Conservation (phyloP, 2,797 vertebrate species). For the Sebastes goodei region DNA sequence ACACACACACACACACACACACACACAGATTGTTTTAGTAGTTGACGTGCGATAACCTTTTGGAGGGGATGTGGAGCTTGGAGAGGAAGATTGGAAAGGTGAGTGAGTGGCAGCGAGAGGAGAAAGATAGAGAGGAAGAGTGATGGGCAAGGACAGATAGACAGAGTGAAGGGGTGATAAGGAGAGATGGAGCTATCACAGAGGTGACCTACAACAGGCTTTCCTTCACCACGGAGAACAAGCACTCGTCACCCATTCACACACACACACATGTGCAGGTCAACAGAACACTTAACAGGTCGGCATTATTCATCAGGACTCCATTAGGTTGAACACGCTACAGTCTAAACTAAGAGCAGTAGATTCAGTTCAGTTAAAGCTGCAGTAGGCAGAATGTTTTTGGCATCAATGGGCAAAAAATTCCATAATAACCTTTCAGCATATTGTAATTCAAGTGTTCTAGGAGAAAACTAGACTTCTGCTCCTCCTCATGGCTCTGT, state of each 20-base stretch:
- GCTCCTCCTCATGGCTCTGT: too few species aligned
- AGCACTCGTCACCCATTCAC: slow-evolving; percentile 32
- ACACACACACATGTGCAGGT: slow-evolving; percentile 1
- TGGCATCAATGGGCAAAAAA: too few species aligned
- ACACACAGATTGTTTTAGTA: slow-evolving; percentile 35
- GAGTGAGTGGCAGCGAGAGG: slow-evolving; percentile 64
- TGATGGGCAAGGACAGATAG: slow-evolving; percentile 74
- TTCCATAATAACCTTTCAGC: too few species aligned
- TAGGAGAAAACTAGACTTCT: too few species aligned
- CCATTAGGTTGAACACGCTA: slow-evolving; percentile 19
- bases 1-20: slow-evolving; percentile 6
- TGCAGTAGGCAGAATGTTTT: too few species aligned
- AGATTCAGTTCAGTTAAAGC: background rate
- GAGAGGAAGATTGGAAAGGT: slow-evolving; percentile 69
- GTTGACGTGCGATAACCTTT: slow-evolving; percentile 71
- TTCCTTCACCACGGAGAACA: slow-evolving; percentile 40
- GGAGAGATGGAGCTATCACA: slow-evolving; percentile 72
- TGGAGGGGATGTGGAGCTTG: slow-evolving; percentile 63
- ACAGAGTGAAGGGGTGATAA: slow-evolving; percentile 70
- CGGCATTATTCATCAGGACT: slow-evolving; percentile 36
- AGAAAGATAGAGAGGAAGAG: slow-evolving; percentile 64
- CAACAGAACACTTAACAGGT: slow-evolving; percentile 26
- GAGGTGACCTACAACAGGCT: slow-evolving; percentile 72
- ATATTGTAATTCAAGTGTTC: too few species aligned
- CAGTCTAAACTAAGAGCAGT: background rate